A percentile compares a stretch with the other conserved stretches of the same genome.
Evolutionary conservation across 2,888 invertebrate genomes (phyloP).

Genomic region (Lottia scabra): DNA sequence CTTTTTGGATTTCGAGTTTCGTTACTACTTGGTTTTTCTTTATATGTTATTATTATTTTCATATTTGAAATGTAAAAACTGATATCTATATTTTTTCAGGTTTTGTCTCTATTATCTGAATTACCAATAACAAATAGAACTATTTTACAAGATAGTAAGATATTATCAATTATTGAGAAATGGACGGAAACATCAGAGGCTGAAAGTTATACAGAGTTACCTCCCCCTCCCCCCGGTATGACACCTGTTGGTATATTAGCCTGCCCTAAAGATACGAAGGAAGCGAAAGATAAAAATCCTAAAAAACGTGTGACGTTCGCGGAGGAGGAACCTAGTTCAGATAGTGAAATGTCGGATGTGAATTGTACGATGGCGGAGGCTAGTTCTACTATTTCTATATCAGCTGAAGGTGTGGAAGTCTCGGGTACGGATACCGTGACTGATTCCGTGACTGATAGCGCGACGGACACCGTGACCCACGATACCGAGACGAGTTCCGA

Average conservation of each 20-base stretch:
- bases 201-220: conserved; percentile 23
- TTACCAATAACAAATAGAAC: conserved; percentile 95
- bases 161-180: conserved; percentile 84
- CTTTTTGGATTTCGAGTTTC: too few species aligned
- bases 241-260: conserved; percentile 53
- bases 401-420: background rate
- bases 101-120: conserved; percentile 83
- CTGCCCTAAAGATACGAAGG: conserved; percentile 35
- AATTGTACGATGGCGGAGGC: background rate
- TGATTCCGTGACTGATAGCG: too few species aligned
- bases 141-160: conserved; percentile 91
- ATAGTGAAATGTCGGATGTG: conserved; percentile 53
- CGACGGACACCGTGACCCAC: too few species aligned
- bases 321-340: conserved; percentile 58
- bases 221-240: conserved; percentile 23
- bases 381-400: background rate
- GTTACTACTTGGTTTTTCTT: too few species aligned
- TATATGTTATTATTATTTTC: too few species aligned
- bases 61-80: too few species aligned
- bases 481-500: conserved; percentile 12
- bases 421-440: background rate
- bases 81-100: conserved; percentile 72
- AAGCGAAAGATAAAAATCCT: conserved; percentile 29
- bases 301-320: conserved; percentile 59
- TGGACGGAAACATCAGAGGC: conserved; percentile 75